Evolutionary conservation across 2,888 invertebrate genomes (phyloP).

Genomic region (Dolichomitus sp.): DNA sequence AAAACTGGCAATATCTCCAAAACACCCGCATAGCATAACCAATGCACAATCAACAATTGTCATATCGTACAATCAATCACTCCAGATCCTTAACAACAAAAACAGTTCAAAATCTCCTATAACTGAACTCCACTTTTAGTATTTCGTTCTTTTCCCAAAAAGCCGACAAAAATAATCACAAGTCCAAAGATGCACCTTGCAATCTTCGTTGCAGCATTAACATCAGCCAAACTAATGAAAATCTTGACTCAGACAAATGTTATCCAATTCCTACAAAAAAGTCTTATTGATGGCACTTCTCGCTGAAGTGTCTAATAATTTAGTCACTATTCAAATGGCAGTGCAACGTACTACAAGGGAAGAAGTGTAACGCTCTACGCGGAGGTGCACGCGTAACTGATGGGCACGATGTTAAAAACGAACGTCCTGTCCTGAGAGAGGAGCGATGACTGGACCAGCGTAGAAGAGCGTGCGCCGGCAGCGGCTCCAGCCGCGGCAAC

Average conservation of each 20-base stretch:
- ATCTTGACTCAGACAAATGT: neutral
- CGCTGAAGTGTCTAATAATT: neutral
- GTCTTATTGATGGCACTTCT: neutral
- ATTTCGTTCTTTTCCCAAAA: neutral
- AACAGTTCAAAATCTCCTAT: neutral
- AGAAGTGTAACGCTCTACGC: conserved; percentile 63
- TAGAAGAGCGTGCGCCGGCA: conserved; percentile 73
- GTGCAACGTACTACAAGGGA: conserved; percentile 75
- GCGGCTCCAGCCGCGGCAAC: conserved; percentile 74
- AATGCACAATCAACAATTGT: conserved; percentile 23
- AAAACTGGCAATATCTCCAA: conserved; percentile 14
- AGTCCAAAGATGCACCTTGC: neutral
- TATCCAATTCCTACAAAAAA: neutral
- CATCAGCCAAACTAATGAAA: neutral
- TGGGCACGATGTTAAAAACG: conserved; percentile 41
- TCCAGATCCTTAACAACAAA: conserved; percentile 14
- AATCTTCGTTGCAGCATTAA: neutral
- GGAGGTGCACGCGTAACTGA: conserved; percentile 55
- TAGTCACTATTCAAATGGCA: conserved; percentile 62
- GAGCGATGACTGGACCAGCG: conserved; percentile 69
- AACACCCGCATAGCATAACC: conserved; percentile 30
- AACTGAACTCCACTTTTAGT: conserved; percentile 17
- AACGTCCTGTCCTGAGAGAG: conserved; percentile 60
- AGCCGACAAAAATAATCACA: neutral
- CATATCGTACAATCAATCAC: neutral